Evolutionary conservation across 2,113 vertebrate genomes (phyloP).

Genomic region (Acrocephalus arundinaceus): DNA sequence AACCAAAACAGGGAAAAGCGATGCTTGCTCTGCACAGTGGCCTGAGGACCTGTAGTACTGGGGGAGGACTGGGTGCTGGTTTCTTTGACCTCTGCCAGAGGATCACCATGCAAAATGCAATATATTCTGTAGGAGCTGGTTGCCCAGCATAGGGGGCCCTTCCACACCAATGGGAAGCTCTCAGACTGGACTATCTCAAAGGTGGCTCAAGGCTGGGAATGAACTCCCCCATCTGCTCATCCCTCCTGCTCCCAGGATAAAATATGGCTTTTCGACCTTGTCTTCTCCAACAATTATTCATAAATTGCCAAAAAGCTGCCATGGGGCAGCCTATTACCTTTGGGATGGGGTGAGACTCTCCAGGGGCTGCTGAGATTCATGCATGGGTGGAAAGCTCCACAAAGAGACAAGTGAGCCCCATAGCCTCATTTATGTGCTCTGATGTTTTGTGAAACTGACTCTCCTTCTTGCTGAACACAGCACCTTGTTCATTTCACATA

Average conservation of each 20-base stretch:
- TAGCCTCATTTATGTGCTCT: background rate
- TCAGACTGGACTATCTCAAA: background rate
- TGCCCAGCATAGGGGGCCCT: background rate
- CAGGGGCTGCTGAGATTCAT: background rate
- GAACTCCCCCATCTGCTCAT: background rate
- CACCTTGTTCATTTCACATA: background rate
- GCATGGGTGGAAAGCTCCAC: background rate
- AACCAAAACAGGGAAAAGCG: background rate
- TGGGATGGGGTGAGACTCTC: background rate
- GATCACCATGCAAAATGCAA: background rate
- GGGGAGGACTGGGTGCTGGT: background rate
- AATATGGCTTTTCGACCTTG: background rate
- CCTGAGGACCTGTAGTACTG: background rate
- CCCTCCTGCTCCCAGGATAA: background rate
- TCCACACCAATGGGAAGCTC: background rate
- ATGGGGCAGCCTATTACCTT: background rate
- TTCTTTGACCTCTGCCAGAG: background rate
- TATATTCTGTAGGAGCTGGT: background rate
- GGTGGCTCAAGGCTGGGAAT: background rate
- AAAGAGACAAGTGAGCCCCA: background rate
- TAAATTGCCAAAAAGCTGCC: background rate
- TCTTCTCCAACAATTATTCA: background rate
- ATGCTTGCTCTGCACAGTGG: background rate
- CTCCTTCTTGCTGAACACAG: background rate
- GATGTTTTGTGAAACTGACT: background rate